These are phyloP conservation scores for Nebria brevicollis DNA, from an alignment of 2,888 invertebrate species.

Conservation along the genomic window DNA sequence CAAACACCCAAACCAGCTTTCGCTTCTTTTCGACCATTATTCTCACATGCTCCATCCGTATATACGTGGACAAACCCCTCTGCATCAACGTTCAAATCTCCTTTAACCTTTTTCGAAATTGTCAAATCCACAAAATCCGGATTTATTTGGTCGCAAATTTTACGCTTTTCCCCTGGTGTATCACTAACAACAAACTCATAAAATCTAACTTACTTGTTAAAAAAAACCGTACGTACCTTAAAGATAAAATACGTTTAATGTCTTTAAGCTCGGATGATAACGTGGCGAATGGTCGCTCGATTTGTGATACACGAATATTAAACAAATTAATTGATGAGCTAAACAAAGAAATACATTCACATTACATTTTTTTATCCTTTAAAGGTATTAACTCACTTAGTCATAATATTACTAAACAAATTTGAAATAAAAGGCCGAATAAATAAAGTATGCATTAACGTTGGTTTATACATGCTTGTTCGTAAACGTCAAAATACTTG, in stretches of 20 bases:
- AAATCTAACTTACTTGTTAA: not conserved
- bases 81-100: conserved; percentile 31
- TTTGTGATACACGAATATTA: conserved; percentile 6
- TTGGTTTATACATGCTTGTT: not conserved
- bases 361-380: not conserved
- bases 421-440: not conserved
- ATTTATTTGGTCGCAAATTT: not conserved
- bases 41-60: conserved; percentile 92
- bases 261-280: conserved; percentile 25
- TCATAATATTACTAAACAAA: not conserved
- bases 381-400: not conserved
- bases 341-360: not conserved
- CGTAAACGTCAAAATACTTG: not conserved
- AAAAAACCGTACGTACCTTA: conserved; percentile 20
- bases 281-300: conserved; percentile 30
- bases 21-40: conserved; percentile 81
- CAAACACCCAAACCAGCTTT: conserved; percentile 93
- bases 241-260: conserved; percentile 22
- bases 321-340: not conserved
- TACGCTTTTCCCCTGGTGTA: conserved; percentile 29
- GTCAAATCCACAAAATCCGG: not conserved
- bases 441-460: not conserved
- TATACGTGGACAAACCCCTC: conserved; percentile 73
- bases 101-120: conserved; percentile 1
- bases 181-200: conserved; percentile 10